Evolutionary conservation across 2,797 vertebrate species (phyloP).

Genomic region (Limosa lapponica): DNA sequence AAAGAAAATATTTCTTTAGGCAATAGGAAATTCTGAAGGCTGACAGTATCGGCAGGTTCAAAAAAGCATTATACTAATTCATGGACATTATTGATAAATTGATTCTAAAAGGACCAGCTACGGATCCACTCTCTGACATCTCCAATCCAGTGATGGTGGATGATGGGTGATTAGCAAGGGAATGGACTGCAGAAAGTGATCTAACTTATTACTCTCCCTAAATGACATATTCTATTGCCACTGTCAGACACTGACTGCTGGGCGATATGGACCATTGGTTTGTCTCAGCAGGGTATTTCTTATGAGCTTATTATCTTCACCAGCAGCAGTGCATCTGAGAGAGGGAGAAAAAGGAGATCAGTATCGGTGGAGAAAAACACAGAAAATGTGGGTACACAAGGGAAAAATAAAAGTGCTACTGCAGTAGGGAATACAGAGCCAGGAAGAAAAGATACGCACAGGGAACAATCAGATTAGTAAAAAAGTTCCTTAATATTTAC

Average conservation of each 20-base stretch:
- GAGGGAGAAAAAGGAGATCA: neutral
- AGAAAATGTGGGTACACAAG: neutral
- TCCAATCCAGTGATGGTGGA: neutral
- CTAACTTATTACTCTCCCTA: neutral
- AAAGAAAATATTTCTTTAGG: neutral
- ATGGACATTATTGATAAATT: neutral
- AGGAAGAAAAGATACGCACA: neutral
- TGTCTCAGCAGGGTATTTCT: conserved; percentile 18
- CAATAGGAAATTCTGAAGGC: neutral
- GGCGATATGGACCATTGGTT: neutral
- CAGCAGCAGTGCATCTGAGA: neutral
- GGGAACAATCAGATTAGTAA: neutral
- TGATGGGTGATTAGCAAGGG: neutral
- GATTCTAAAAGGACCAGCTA: neutral
- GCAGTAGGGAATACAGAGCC: neutral
- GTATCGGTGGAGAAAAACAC: neutral
- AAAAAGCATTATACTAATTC: neutral
- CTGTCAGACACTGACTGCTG: conserved; percentile 11
- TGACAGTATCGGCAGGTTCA: neutral
- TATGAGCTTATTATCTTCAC: conserved; percentile 3
- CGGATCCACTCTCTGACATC: neutral
- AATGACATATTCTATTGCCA: neutral
- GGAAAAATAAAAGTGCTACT: neutral
- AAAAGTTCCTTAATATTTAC: neutral
- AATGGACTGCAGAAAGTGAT: conserved; percentile 21